Evolutionary conservation across 2,888 invertebrate genomes (phyloP).

Genomic region (Archaeoteleia sp.): DNA sequence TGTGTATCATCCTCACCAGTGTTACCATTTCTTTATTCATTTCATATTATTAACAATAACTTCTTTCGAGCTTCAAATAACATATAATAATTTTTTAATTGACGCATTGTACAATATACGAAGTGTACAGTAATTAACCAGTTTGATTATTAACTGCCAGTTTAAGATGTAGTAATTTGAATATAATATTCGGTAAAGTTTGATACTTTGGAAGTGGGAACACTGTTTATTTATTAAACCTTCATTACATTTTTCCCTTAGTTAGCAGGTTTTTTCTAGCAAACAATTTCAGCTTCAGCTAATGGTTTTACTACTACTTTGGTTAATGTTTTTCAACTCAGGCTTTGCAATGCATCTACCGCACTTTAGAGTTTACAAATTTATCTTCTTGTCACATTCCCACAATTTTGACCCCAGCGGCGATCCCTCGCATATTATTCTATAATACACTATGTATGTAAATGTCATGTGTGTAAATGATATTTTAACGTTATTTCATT

Average conservation of each 20-base stretch:
- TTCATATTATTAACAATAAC: too few relatives aligned
- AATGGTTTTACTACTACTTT: conserved; percentile 25
- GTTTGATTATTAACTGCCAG: neutral
- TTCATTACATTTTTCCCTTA: conserved; percentile 13
- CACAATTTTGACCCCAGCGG: conserved; percentile 22
- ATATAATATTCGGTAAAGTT: neutral
- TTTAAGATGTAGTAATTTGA: neutral
- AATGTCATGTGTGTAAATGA: conserved; percentile 44
- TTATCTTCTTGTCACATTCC: conserved; percentile 18
- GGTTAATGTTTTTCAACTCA: conserved; percentile 9
- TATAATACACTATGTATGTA: too few relatives aligned
- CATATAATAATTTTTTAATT: conserved; percentile 32
- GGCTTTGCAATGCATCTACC: conserved; percentile 32
- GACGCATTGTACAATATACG: neutral
- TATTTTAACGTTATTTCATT: conserved; percentile 37
- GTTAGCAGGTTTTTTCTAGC: conserved; percentile 8
- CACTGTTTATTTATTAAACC: neutral
- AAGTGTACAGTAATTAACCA: neutral
- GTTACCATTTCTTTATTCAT: conserved; percentile 40
- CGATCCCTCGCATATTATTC: conserved; percentile 36
- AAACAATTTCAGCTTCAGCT: conserved; percentile 24
- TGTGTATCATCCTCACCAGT: conserved; percentile 44
- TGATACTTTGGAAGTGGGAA: neutral
- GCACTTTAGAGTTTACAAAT: conserved; percentile 33
- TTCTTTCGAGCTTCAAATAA: too few relatives aligned